A percentile compares a stretch with the other conserved stretches of the same genome.
Conservation (phyloP, 2,888 invertebrate genomes). For the Crossocerus cetratus region DNA sequence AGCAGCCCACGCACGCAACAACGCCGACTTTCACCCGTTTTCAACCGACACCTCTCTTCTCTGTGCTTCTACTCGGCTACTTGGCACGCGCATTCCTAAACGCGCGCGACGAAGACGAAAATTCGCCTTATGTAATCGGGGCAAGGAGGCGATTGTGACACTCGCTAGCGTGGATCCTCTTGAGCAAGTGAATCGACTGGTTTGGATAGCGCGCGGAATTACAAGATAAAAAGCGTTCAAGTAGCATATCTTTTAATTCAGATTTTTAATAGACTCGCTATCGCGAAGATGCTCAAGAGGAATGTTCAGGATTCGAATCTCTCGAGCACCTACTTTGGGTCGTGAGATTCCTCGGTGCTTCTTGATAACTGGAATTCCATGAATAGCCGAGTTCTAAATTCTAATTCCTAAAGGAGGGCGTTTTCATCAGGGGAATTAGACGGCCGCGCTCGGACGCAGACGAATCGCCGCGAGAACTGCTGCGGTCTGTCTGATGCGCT, state of each 20-base stretch:
- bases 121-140: slow-evolving; percentile 25
- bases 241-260: too few relatives aligned
- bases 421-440: neutral
- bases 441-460: neutral
- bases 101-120: slow-evolving; percentile 15
- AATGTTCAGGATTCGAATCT: too few relatives aligned
- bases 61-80: slow-evolving; percentile 29
- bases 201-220: too few relatives aligned
- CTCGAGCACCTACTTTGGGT: too few relatives aligned
- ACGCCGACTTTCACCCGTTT: slow-evolving; percentile 54
- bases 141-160: neutral
- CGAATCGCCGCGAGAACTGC: neutral
- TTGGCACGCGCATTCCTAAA: slow-evolving; percentile 31
- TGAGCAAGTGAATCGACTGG: neutral
- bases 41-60: neutral
- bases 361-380: neutral
- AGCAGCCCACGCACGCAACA: slow-evolving; percentile 51
- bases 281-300: too few relatives aligned
- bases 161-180: neutral
- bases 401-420: too few relatives aligned
- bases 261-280: too few relatives aligned
- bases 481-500: neutral
- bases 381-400: neutral
- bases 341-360: neutral
- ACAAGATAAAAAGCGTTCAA: too few relatives aligned